A percentile compares a stretch with the other conserved stretches of the same genome.
These are phyloP conservation scores for Microctenopoma lineatum DNA, from an alignment of 2,797 vertebrate species.

Conservation along the genomic window DNA sequence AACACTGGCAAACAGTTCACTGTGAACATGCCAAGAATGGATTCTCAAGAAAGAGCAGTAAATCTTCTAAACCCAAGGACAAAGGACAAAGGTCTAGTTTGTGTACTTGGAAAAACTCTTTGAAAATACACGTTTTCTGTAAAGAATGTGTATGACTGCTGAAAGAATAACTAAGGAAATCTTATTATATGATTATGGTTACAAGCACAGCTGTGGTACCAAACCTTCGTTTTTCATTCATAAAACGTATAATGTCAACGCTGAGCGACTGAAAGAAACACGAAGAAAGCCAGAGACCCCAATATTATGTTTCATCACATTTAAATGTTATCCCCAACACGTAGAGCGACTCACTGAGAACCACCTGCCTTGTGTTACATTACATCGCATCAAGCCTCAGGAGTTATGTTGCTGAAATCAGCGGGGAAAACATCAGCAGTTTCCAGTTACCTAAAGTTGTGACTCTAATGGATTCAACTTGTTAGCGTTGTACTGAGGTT, in stretches of 20 bases:
- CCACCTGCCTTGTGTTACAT: constrained; percentile 15
- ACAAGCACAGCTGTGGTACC: too few relatives aligned
- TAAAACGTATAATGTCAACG: too few relatives aligned
- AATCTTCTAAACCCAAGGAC: constrained; percentile 30
- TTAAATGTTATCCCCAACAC: not conserved
- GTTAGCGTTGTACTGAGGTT: constrained; percentile 57
- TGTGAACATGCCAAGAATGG: constrained; percentile 27
- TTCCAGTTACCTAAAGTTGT: constrained; percentile 79
- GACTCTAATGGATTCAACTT: constrained; percentile 78
- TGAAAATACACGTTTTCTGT: too few relatives aligned
- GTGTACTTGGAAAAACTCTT: constrained; percentile 1
- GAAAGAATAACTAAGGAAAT: not conserved
- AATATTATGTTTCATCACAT: too few relatives aligned
- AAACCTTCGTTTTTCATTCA: too few relatives aligned
- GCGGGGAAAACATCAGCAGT: constrained; percentile 84
- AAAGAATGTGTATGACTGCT: not conserved
- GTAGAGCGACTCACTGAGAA: not conserved
- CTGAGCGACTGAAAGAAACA: too few relatives aligned
- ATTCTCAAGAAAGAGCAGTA: constrained; percentile 16
- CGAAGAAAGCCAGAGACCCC: too few relatives aligned
- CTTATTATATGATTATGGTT: too few relatives aligned
- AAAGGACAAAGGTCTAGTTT: constrained; percentile 39
- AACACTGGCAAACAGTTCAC: constrained; percentile 8
- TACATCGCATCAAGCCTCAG: constrained; percentile 40
- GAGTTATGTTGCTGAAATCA: constrained; percentile 45